These are phyloP conservation scores for Melanotaenia boesemani DNA, from an alignment of 2,797 vertebrate genomes.

Conservation along the genomic window DNA sequence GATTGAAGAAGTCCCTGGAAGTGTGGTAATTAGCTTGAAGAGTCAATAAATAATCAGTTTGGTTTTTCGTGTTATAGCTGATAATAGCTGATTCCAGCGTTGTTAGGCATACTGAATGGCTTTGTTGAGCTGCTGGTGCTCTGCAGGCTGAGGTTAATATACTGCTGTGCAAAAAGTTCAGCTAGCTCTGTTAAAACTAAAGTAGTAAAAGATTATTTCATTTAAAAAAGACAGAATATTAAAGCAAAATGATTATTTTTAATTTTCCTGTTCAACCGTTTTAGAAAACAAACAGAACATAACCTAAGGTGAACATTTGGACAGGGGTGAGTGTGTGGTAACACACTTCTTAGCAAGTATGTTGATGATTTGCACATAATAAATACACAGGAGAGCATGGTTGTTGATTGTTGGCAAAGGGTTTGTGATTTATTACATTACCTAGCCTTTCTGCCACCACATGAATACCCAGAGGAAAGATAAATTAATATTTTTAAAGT, in stretches of 20 bases:
- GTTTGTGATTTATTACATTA: too few relatives aligned
- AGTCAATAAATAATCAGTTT: constrained; percentile 1
- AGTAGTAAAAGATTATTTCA: background rate
- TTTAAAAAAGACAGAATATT: background rate
- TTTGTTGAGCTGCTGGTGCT: background rate
- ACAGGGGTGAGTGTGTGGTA: background rate
- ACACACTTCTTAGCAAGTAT: background rate
- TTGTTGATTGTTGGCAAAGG: too few relatives aligned
- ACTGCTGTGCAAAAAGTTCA: background rate
- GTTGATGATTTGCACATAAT: background rate
- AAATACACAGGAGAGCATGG: background rate
- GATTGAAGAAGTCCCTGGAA: background rate
- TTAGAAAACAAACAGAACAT: background rate
- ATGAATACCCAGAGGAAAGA: too few relatives aligned
- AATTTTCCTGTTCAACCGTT: background rate
- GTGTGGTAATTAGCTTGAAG: constrained; percentile 10
- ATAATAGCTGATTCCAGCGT: background rate
- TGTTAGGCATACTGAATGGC: background rate
- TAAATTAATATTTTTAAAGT: too few relatives aligned
- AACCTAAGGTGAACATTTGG: background rate
- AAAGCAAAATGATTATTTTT: background rate
- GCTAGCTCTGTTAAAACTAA: background rate
- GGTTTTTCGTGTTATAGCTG: background rate
- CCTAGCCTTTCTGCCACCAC: too few relatives aligned
- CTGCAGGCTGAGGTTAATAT: background rate